phyloP scores from a whole-genome alignment of 2,888 invertebrate genomes.

The Chirona hameri region DNA sequence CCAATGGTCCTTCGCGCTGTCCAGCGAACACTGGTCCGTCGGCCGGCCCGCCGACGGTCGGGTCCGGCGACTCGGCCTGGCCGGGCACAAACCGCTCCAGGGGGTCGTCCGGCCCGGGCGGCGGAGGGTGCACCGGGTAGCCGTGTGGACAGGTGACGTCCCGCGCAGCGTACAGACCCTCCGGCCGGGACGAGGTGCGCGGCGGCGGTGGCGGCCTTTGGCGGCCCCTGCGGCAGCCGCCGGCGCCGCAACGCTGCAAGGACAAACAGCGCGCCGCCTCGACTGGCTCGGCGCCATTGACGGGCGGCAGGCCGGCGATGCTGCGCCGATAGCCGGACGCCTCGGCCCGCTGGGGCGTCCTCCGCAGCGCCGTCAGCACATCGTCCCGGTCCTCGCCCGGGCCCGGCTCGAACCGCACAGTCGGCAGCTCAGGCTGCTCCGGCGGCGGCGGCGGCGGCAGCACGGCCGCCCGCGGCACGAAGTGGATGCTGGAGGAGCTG shows the following conservation, averaged over 20 bases:
- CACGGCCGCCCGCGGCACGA: neutral
- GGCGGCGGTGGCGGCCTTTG: slow-evolving; percentile 8
- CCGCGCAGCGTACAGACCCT: neutral
- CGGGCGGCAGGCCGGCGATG: slow-evolving; percentile 1
- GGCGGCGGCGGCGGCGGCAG: neutral
- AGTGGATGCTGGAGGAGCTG: neutral
- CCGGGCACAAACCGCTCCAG: slow-evolving; percentile 12
- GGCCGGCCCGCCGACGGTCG: neutral
- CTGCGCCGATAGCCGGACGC: slow-evolving; percentile 1
- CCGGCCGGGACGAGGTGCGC: neutral
- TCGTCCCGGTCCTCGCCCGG: neutral
- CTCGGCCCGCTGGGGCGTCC: neutral
- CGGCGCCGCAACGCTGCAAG: neutral
- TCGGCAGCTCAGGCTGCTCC: neutral
- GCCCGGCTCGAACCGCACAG: neutral
- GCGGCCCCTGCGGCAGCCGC: neutral
- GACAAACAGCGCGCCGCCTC: neutral
- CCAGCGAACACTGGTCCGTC: neutral
- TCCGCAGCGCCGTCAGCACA: neutral
- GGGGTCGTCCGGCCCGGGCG: neutral
- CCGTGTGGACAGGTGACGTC: slow-evolving; percentile 9
- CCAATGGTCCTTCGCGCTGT: neutral
- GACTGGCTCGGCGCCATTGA: neutral
- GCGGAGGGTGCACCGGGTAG: slow-evolving; percentile 12
- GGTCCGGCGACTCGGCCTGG: slow-evolving; percentile 26